Evolutionary conservation across 2,888 invertebrate genomes (phyloP).

Genomic region (Sarcophaga subvicina): DNA sequence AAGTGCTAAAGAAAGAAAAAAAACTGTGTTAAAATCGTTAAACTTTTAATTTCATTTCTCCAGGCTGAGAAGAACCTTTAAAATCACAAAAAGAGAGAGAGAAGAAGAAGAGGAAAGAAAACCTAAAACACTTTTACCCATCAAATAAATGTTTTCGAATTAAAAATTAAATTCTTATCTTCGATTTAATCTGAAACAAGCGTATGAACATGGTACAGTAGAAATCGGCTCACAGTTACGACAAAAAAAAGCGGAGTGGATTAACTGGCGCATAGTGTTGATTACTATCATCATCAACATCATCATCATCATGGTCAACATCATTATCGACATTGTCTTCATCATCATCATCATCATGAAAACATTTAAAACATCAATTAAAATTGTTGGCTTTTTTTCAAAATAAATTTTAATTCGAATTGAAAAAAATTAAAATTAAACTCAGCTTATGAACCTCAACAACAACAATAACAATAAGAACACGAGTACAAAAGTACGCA

Average conservation of each 20-base stretch:
- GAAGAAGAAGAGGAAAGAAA: no score
- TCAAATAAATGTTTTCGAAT: slow-evolving; percentile 44
- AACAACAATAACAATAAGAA: neutral
- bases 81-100: slow-evolving; percentile 64
- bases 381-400: slow-evolving; percentile 35
- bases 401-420: slow-evolving; percentile 18
- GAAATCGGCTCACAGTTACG: no score
- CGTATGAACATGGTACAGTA: slow-evolving; percentile 36
- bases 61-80: neutral
- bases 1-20: slow-evolving; percentile 7
- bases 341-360: slow-evolving; percentile 21
- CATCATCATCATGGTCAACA: no score
- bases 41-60: slow-evolving; percentile 68
- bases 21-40: slow-evolving; percentile 63
- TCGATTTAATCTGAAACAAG: slow-evolving; percentile 67
- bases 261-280: no score
- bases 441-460: slow-evolving; percentile 54
- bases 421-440: neutral
- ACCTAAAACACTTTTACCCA: slow-evolving; percentile 59
- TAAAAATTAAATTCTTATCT: slow-evolving; percentile 29
- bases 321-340: no score
- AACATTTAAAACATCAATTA: slow-evolving; percentile 59
- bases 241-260: no score
- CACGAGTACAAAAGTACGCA: neutral
- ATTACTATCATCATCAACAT: no score